A percentile compares a stretch with the other conserved stretches of the same genome.
Conservation (phyloP, 1,140 invertebrate genomes). For the Hetaerina americana region DNA sequence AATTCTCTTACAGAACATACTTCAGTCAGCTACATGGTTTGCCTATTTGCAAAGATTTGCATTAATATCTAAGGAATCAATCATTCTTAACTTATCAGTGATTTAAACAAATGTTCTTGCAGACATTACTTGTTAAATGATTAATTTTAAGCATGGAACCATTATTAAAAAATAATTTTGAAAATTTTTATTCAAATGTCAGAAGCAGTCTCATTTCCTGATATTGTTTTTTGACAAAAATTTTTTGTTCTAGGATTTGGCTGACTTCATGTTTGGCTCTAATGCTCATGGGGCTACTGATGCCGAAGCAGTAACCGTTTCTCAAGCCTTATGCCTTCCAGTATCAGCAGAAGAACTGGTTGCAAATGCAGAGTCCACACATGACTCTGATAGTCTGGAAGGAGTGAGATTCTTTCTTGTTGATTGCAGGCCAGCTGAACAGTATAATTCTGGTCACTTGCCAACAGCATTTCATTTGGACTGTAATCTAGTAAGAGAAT, state of each 20-base stretch:
- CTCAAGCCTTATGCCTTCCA: constrained; percentile 84
- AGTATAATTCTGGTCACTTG: constrained; percentile 93
- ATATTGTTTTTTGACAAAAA: neutral
- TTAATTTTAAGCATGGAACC: too few species aligned
- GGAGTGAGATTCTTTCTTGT: constrained; percentile 87
- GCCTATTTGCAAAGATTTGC: too few species aligned
- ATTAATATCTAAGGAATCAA: too few species aligned
- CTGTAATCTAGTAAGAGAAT: constrained; percentile 71
- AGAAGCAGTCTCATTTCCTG: too few species aligned
- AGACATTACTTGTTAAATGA: too few species aligned
- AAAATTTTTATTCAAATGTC: too few species aligned
- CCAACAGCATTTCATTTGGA: constrained; percentile 96
- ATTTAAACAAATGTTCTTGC: too few species aligned
- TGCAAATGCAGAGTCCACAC: constrained; percentile 52
- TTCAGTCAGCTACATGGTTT: too few species aligned
- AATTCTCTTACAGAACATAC: too few species aligned
- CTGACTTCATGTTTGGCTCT: constrained; percentile 38
- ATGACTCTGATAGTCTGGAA: constrained; percentile 36
- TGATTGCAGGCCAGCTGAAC: constrained; percentile 90
- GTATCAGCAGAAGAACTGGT: constrained; percentile 80
- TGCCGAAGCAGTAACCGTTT: constrained; percentile 31
- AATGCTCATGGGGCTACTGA: constrained; percentile 16
- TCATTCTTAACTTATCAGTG: too few species aligned
- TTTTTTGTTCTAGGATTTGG: constrained; percentile 20
- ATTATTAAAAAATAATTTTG: too few species aligned